phyloP scores from a whole-genome alignment of 2,797 vertebrate genomes.

The Hydrocynus forskahlii region DNA sequence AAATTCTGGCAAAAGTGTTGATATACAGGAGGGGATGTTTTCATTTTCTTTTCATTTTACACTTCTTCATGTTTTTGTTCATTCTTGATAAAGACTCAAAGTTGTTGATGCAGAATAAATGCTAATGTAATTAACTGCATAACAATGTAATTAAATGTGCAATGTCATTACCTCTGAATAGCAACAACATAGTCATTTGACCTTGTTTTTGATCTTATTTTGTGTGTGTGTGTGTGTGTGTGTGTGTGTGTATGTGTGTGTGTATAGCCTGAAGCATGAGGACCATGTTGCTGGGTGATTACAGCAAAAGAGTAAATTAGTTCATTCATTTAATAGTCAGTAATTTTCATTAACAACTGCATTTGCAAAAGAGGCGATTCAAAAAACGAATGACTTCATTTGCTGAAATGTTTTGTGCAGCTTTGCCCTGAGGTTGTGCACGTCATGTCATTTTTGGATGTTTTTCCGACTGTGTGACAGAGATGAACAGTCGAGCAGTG shows the following conservation, averaged over 20 bases:
- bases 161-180: background rate
- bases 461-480: background rate
- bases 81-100: background rate
- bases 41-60: no score
- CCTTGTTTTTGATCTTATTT: background rate
- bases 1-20: no score
- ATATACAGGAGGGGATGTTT: no score
- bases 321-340: background rate
- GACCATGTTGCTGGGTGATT: background rate
- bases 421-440: background rate
- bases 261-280: background rate
- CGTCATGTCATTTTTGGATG: background rate
- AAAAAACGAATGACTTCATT: background rate
- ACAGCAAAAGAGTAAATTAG: background rate
- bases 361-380: background rate
- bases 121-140: background rate
- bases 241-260: slow-evolving; percentile 4
- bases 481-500: background rate
- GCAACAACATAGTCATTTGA: background rate
- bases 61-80: background rate
- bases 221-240: background rate
- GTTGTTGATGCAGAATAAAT: background rate
- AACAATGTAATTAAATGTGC: background rate
- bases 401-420: background rate
- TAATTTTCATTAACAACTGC: background rate